These are phyloP conservation scores for Herminia tarsipennalis DNA, from an alignment of 2,888 invertebrate genomes.

Conservation along the genomic window DNA sequence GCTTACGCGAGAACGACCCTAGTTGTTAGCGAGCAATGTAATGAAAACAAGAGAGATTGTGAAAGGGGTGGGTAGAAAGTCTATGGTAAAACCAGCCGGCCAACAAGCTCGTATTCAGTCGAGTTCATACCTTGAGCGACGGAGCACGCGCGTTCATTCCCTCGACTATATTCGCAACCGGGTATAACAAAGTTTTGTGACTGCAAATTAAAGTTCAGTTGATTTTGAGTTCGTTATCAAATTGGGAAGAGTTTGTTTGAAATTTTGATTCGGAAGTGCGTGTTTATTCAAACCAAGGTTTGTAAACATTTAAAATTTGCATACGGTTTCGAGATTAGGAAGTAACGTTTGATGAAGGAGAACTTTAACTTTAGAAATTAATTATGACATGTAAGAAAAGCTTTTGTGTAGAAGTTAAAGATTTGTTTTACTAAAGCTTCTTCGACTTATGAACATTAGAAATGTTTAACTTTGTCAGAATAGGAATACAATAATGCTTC, in stretches of 20 bases:
- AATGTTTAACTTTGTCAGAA: too few relatives aligned
- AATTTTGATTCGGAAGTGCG: slow-evolving; percentile 46
- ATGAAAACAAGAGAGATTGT: not conserved
- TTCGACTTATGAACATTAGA: too few relatives aligned
- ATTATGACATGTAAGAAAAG: too few relatives aligned
- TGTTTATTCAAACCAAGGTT: slow-evolving; percentile 47
- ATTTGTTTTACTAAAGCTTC: too few relatives aligned
- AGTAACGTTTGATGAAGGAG: slow-evolving; percentile 14
- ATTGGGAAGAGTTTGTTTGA: slow-evolving; percentile 42
- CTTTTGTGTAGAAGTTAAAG: too few relatives aligned
- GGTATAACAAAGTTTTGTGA: slow-evolving; percentile 63
- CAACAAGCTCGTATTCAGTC: slow-evolving; percentile 48
- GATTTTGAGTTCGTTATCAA: slow-evolving; percentile 46
- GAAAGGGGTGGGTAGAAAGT: slow-evolving; percentile 23
- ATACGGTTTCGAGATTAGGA: slow-evolving; percentile 19
- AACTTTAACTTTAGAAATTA: too few relatives aligned
- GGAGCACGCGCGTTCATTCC: slow-evolving; percentile 45
- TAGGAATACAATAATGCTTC: too few relatives aligned
- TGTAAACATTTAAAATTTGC: slow-evolving; percentile 34
- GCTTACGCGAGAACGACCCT: too few relatives aligned
- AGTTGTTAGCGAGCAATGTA: slow-evolving; percentile 47
- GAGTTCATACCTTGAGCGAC: slow-evolving; percentile 40
- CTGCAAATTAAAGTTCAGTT: slow-evolving; percentile 51
- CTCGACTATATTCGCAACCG: slow-evolving; percentile 47
- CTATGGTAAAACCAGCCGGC: slow-evolving; percentile 42